Base-by-base conservation (phyloP, 2,888 invertebrate species). In the Xylocampa areola region DNA sequence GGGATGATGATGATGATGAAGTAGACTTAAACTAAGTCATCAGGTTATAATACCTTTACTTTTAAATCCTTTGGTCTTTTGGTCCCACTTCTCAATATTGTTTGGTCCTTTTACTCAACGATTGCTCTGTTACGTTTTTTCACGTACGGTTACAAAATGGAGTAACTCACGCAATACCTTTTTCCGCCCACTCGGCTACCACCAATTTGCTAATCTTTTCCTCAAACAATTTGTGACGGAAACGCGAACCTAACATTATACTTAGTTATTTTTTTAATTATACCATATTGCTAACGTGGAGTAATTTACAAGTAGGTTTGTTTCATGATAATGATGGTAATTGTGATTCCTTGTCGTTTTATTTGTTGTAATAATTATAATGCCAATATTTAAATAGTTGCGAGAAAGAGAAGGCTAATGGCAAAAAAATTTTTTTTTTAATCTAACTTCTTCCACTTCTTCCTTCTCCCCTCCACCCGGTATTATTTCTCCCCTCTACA, bases 261-360 rank as follows among this genome's bases (percentile, higher is more conserved):
- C 2, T 35, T 43, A 44, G 32, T 62, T 62, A 39, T 62, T 35
- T 8, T n/a, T 44, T 44, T 40, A 25, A 60, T 62, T 39, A 44
- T 8, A 17, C 2, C n/a, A 1, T 4, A 6, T 2, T 16, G 32
- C 5, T 21, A 23, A 23, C 10, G 6, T 17, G n/a, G 29, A 47
- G 40, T 30, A 8, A 25, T 44, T 29, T 16, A 19, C 2, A 16
- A 8, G 1, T 8, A 8, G 1, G n/a, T 21, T 21, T 21, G 21
- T 2, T 21, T 4, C 21, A 21, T 21, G 21, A 21, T 4, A 21
- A 4, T 5, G 21, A 21, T n/a, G n/a, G n/a, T n/a, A n/a, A n/a
- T n/a, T n/a, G n/a, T n/a, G n/a, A n/a, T n/a, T n/a, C n/a, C n/a
- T n/a, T n/a, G n/a, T n/a, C n/a, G n/a, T n/a, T n/a, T n/a, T n/a